Base-by-base conservation (phyloP, 2,888 invertebrate genomes). In the Chirona hameri region DNA sequence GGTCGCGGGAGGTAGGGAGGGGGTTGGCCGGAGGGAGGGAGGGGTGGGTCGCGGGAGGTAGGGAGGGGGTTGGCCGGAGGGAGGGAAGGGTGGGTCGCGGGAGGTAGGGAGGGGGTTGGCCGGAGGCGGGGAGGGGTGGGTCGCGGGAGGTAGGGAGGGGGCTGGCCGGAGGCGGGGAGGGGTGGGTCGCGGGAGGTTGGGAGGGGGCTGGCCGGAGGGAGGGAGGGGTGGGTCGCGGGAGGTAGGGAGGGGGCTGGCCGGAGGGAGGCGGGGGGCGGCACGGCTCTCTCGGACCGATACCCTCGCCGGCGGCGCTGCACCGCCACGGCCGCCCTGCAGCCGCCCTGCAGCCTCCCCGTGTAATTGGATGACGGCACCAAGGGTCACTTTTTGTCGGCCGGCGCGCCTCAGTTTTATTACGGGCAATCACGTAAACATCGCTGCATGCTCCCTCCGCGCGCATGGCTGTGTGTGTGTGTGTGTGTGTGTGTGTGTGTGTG, bases 401-500 rank as follows among this genome's bases (percentile, higher is more conserved):
- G 39, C 76, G 60, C 72, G 72, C 72, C 27, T 39, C 76, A 76
- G 76, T 76, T 76, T 76, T 76, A 76, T 76, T 76, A 46, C 24
- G 46, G 76, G 76, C 46, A 76, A 76, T 76, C 76, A 76, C 76
- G 76, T 76, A 76, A 76, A 76, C 76, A 18, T 39, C 24, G 14
- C 24, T 76, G 76, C 46, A 46, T 76, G 76, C 52, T 52, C 1
- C 39, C 52, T 52, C 52, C 7, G 52, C 46, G 76, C 52, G 52
- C 76, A 76, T 76, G 76, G 24, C 18, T 76, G 76, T 76, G 21
- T 72, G 72, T 72, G 72, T 39, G 7, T 39, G 39, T 39, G 39
- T 39, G 2, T 76, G 76, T 76, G 21, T 72, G 72, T 72, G 72
- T 39, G 7, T 39, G 39, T 39, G 39, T 39, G 2, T 76, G 76